Base-by-base conservation (phyloP, 30 jellyfish, hydroid and myxozoan genomes). In the Cassiopea andromeda region DNA sequence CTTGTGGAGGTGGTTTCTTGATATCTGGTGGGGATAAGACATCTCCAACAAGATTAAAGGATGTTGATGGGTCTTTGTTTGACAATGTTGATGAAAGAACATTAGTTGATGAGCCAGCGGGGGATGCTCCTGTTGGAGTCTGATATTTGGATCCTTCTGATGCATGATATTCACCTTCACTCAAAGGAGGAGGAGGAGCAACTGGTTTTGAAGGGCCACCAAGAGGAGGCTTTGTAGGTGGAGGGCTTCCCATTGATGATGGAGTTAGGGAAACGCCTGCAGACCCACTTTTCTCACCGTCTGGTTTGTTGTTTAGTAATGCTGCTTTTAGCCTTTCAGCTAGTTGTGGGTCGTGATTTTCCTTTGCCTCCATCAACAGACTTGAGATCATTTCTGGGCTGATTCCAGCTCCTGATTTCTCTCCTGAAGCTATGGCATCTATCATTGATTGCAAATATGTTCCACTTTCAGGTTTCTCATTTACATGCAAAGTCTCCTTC, bases 61-160 rank as follows among this genome's bases (percentile, higher is more conserved):
- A 76, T 16, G 91, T 27, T 1, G 80, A 48, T 19, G 66, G n/a
- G 57, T 70, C 90, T 57, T 88, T 88, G 50, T 73, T 60, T 48
- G 84, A 49, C 46, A 79, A 88, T 7, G 94, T 76, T 44, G 97
- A 94, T 0, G 98, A 75, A 2, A 92, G 87, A n/a, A 92, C 93
- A 10, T 94, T 86, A 6, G 90, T 85, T 16, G 98, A 92, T 46
- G 93, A 75, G 5, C 98, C 98, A 13, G 85, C 96, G 48, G 98
- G 98, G 0, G 90, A 84, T 4, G 98, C 93, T 14, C 98, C 98
- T 44, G 89, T 87, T 64, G 96, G 96, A 4, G 98, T 82, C 48
- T 80, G 86, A 66, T 84, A 92, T 61, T 91, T 87, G 1, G 90
- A 76, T 9, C 91, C 90, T 78, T 79, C 81, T 17, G 91, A 82